Evolutionary conservation across 2,888 invertebrate genomes (phyloP), one percentile per base, ranked within the genome.

Genomic region (Pemphredon lugubris): DNA sequence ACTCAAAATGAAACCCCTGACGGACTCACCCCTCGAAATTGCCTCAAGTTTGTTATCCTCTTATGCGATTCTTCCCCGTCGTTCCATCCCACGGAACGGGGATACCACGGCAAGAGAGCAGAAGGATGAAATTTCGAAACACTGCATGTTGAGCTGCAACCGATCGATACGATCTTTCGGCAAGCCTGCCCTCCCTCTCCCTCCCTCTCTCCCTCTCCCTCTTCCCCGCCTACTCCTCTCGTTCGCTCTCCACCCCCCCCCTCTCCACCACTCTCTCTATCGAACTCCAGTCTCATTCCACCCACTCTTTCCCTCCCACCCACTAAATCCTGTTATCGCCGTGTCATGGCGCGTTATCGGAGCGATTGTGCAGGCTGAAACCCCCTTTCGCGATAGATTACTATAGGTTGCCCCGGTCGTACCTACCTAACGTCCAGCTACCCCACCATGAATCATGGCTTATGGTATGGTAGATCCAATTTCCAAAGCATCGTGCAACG

Each of bases 371-470:
- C 81, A 73, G 65, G 58, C 75, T 78, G 64, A 77, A 76, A 72
- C 74, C 77, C 74, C 78, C 80, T 81, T 78, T 83, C 81, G 83
- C 81, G 83, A 81, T 81, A 81, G 83, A 83, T 81, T 81, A 78
- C 81, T 73, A 75, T 80, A 75, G 69, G 58, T 75, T 70, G 68
- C 73, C 50, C n/a, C 50, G 73, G 50, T 68, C 79, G 70, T 77
- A 71, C 67, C 74, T 74, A 63, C 70, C 79, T 82, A 81, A 81
- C 82, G 74, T 81, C 74, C 79, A 70, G 67, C 50, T 42, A 44
- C 30, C 30, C 61, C 48, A 53, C 47, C 71, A 73, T 80, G 81
- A 80, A 80, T 80, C 81, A 81, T 60, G 66, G 78, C 66, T 77
- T 78, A 76, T 64, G 74, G 65, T 66, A 68, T 51, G 61, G 47